These are phyloP conservation scores for Aplidium turbinatum DNA, from an alignment of 23 tunicate species.

Conservation along the genomic window DNA sequence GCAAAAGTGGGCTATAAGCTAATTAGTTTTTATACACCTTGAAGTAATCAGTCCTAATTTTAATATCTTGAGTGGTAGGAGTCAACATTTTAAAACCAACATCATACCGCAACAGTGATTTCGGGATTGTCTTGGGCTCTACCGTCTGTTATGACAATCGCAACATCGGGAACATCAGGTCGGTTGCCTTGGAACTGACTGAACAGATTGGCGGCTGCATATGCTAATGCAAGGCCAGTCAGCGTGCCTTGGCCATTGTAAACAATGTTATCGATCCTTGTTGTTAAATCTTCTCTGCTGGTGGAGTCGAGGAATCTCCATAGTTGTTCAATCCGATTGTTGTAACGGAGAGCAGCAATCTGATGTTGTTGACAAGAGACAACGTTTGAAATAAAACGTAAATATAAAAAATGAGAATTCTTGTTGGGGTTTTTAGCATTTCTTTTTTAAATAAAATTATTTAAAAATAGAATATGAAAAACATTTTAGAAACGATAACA, in stretches of 20 bases:
- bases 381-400: neutral
- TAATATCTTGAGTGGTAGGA: too few relatives aligned
- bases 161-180: constrained; percentile 57
- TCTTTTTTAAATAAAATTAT: too few relatives aligned
- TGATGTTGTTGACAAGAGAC: too few relatives aligned
- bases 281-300: constrained; percentile 31
- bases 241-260: constrained; percentile 77
- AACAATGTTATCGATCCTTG: constrained; percentile 24
- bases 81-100: too few relatives aligned
- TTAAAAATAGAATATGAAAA: too few relatives aligned
- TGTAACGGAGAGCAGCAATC: constrained; percentile 89
- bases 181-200: constrained; percentile 48
- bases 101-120: constrained; percentile 49
- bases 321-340: constrained; percentile 53
- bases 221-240: constrained; percentile 78
- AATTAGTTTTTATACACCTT: too few relatives aligned
- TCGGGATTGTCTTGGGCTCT: constrained; percentile 85
- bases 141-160: constrained; percentile 86
- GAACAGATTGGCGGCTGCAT: constrained; percentile 52
- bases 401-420: too few relatives aligned
- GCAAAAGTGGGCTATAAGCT: too few relatives aligned
- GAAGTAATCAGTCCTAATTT: too few relatives aligned
- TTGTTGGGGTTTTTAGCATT: too few relatives aligned
- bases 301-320: constrained; percentile 60
- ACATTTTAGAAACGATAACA: too few relatives aligned